Conservation (phyloP, 2,797 vertebrate genomes). For the Takifugu rubripes region DNA sequence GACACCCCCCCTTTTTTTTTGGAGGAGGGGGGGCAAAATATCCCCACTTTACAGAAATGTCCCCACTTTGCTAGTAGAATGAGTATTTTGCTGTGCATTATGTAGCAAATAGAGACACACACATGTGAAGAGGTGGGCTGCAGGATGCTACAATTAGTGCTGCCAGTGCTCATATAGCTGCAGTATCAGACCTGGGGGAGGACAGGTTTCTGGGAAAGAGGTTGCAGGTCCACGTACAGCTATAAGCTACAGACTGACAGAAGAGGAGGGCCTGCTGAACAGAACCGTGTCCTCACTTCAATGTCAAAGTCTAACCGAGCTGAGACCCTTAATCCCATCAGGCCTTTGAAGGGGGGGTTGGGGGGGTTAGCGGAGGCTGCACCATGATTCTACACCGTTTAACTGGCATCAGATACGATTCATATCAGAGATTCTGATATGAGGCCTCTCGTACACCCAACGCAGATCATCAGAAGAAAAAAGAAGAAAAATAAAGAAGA, state of each 20-base stretch:
- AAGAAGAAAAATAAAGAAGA: neutral
- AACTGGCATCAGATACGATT: too few relatives aligned
- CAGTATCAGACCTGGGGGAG: conserved; percentile 29
- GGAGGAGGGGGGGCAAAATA: too few relatives aligned
- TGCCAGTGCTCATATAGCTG: conserved; percentile 31
- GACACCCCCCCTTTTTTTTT: too few relatives aligned
- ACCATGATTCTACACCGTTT: neutral
- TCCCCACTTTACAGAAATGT: too few relatives aligned
- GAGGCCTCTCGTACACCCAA: neutral
- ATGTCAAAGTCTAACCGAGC: conserved; percentile 32
- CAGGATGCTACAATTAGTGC: conserved; percentile 52
- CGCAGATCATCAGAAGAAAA: neutral
- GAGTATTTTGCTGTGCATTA: too few relatives aligned
- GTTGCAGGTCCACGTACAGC: conserved; percentile 28
- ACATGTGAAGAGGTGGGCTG: conserved; percentile 23
- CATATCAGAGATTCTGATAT: too few relatives aligned
- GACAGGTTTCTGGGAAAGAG: conserved; percentile 34
- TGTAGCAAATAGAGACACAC: too few relatives aligned
- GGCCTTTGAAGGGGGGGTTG: conserved; percentile 8
- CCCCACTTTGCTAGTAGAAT: too few relatives aligned
- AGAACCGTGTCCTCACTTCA: conserved; percentile 33
- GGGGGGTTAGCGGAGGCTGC: neutral
- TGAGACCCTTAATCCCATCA: conserved; percentile 7
- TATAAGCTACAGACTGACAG: conserved; percentile 25
- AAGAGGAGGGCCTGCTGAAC: conserved; percentile 15